These are phyloP conservation scores for Tetanocera ferruginea DNA, from an alignment of 2,888 invertebrate species.

Conservation along the genomic window DNA sequence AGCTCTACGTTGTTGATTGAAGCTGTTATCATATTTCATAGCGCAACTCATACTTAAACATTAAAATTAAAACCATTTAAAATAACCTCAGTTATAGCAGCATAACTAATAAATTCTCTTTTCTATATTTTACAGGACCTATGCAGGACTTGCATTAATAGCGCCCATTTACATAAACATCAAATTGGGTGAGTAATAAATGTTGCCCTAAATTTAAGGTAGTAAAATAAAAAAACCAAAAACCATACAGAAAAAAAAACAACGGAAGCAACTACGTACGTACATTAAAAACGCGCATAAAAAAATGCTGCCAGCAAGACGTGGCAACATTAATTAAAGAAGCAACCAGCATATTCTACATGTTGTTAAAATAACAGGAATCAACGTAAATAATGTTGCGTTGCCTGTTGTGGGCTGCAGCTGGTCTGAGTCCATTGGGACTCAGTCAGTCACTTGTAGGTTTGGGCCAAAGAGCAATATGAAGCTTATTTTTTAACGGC, in stretches of 20 bases:
- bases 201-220: background rate
- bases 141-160: background rate
- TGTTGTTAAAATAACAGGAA: slow-evolving; percentile 25
- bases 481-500: background rate
- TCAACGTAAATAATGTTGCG: slow-evolving; percentile 3
- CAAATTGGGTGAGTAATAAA: slow-evolving; percentile 10
- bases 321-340: slow-evolving; percentile 22
- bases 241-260: background rate
- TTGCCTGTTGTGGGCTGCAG: background rate
- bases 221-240: background rate
- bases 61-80: too few species aligned
- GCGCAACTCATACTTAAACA: too few species aligned
- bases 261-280: background rate
- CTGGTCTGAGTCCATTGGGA: too few species aligned
- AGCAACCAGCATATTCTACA: slow-evolving; percentile 19
- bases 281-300: background rate
- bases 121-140: background rate
- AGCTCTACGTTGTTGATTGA: too few species aligned
- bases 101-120: background rate
- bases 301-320: background rate
- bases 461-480: background rate
- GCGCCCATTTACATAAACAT: slow-evolving; percentile 2
- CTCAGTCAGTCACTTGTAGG: background rate
- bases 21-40: too few species aligned
- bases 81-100: background rate